These are phyloP conservation scores for Podarcis cretensis DNA, from an alignment of 2,113 vertebrate species.

Conservation along the genomic window DNA sequence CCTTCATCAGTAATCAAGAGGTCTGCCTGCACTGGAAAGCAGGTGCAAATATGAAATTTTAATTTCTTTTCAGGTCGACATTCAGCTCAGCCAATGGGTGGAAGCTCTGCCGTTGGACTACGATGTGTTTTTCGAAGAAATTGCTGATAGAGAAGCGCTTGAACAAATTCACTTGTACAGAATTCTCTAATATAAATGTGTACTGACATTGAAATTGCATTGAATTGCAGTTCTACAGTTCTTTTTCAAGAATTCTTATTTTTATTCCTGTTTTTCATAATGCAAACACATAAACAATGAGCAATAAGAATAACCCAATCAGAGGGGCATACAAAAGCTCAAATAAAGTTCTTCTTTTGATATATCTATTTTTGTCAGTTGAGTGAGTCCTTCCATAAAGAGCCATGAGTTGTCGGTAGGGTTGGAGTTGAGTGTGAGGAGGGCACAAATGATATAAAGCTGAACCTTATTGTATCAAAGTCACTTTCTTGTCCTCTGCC, in stretches of 20 bases:
- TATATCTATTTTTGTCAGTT: too few relatives aligned
- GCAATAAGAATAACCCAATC: too few relatives aligned
- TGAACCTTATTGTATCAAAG: too few relatives aligned
- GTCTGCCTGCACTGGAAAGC: not conserved
- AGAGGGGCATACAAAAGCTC: too few relatives aligned
- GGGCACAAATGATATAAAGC: too few relatives aligned
- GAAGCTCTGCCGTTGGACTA: conserved; percentile 86
- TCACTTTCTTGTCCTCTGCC: too few relatives aligned
- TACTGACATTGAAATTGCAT: not conserved
- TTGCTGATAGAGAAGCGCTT: conserved; percentile 82
- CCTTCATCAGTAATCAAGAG: not conserved
- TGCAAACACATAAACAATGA: too few relatives aligned
- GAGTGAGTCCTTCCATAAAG: too few relatives aligned
- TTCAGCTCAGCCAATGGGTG: conserved; percentile 82
- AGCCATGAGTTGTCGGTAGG: too few relatives aligned
- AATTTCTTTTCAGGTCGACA: conserved; percentile 67
- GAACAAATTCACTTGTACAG: conserved; percentile 91
- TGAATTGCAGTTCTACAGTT: not conserved
- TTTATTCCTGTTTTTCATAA: too few relatives aligned
- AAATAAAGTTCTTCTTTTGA: too few relatives aligned
- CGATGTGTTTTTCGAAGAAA: conserved; percentile 77
- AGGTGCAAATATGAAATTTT: not conserved
- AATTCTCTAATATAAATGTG: conserved; percentile 76
- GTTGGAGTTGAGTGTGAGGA: too few relatives aligned
- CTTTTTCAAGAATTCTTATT: not conserved